Evolutionary conservation across 1,140 invertebrate genomes (phyloP).

Genomic region (Bombyx mori): DNA sequence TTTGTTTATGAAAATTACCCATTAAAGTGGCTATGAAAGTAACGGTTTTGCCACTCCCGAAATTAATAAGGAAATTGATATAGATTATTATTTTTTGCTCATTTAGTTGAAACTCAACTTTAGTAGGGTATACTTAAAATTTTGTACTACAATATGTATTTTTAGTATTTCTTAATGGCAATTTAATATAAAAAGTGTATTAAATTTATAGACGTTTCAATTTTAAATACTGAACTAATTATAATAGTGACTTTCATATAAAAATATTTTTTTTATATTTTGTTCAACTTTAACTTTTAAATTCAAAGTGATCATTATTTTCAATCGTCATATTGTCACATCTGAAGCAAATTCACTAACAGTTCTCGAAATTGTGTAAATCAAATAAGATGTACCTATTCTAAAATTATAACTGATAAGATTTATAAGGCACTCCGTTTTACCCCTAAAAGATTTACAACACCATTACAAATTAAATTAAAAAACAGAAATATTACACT

Average conservation of each 20-base stretch:
- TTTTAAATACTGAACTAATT: too few relatives aligned
- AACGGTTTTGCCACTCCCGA: conserved; percentile 63
- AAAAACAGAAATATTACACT: conserved; percentile 70
- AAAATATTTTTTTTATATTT: too few relatives aligned
- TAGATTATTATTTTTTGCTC: conserved; percentile 40
- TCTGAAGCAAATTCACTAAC: too few relatives aligned
- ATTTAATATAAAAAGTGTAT: too few relatives aligned
- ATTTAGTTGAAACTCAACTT: neutral
- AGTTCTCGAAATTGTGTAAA: neutral
- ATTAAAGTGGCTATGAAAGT: conserved; percentile 70
- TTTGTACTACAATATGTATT: too few relatives aligned
- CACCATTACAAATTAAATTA: conserved; percentile 67
- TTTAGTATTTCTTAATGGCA: too few relatives aligned
- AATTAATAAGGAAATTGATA: conserved; percentile 71
- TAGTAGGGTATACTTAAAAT: too few relatives aligned
- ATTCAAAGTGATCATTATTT: too few relatives aligned
- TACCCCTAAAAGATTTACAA: conserved; percentile 40
- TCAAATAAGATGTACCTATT: neutral
- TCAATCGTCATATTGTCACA: too few relatives aligned
- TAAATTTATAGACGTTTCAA: too few relatives aligned
- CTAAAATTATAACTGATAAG: conserved; percentile 18
- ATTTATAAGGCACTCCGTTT: conserved; percentile 26
- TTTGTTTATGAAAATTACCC: conserved; percentile 71
- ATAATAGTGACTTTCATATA: too few relatives aligned
- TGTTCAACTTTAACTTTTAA: too few relatives aligned